Evolutionary conservation across 2,888 invertebrate genomes (phyloP), one percentile per base, ranked within the genome.

Genomic region (Luffia ferchaultella): DNA sequence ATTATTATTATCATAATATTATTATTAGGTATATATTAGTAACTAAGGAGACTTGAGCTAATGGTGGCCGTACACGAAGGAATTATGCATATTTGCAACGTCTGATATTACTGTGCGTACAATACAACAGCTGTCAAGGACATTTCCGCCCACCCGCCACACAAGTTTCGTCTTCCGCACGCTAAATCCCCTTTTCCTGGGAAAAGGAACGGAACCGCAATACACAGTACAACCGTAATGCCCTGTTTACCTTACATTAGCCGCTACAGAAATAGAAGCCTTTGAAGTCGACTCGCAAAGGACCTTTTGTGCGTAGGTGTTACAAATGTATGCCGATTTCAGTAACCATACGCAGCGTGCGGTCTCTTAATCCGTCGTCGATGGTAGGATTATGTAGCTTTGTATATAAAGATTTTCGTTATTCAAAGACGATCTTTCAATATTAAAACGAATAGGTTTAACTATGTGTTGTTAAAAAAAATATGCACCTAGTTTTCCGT

Each of bases 201-300:
- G 78, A 79, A 77, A 65, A 30, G 67, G 65, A 69, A 76, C 73
- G 70, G 63, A 64, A 63, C 57, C 54, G 58, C 57, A 50, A 61
- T 58, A 58, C 55, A 59, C 65, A 67, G 67, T 67, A 67, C 68
- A 70, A n/a, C 30, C 65, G 63, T 62, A 62, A 74, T 72, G 73
- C 67, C 65, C 65, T 77, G 76, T 76, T 77, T 78, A 74, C 73
- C 62, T 68, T 68, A 69, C 67, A 73, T 76, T 75, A 74, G 65
- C 60, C 62, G 59, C 60, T 59, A 65, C 68, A 67, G 68, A 72
- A 70, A 70, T 69, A 69, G 60, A 60, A 53, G 61, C 61, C 63
- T 71, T 73, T 73, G 72, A 73, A 60, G 63, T 62, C 57, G 54
- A 57, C 61, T 64, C 59, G 63, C 62, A 58, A 63, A 62, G 59